These are phyloP conservation scores for Cyprinodon tularosa DNA, from an alignment of 2,113 vertebrate genomes.

Conservation along the genomic window DNA sequence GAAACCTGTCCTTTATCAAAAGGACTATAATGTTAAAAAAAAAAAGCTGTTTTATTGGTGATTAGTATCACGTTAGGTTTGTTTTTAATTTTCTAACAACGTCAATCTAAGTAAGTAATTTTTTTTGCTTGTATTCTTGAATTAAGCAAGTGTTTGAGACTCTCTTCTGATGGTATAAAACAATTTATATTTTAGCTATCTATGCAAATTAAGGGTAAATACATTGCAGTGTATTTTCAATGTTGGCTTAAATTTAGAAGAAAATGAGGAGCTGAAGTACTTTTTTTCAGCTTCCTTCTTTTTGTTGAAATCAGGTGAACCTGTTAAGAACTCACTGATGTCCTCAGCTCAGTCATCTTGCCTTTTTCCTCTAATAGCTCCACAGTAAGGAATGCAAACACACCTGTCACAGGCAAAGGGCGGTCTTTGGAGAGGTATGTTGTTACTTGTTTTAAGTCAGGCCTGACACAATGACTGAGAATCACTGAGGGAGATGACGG, in stretches of 20 bases:
- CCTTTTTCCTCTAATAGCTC: constrained; percentile 2
- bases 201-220: no score
- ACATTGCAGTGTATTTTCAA: not conserved
- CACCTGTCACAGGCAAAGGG: constrained; percentile 61
- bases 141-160: no score
- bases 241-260: not conserved
- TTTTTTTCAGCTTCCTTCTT: not conserved
- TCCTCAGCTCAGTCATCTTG: not conserved
- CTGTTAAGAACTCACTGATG: not conserved
- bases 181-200: no score
- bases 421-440: constrained; percentile 54
- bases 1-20: constrained; percentile 10
- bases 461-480: constrained; percentile 17
- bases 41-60: not conserved
- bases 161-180: no score
- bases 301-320: constrained; percentile 15
- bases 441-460: constrained; percentile 38
- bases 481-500: constrained; percentile 14
- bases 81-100: not conserved
- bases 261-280: not conserved
- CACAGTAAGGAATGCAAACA: constrained; percentile 62
- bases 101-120: no score
- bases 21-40: not conserved
- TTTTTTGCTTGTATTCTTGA: not conserved
- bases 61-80: not conserved